Evolutionary conservation across 53 echinoderm and acorn worm genomes (phyloP).

Genomic region (Pentamera pediparva): DNA sequence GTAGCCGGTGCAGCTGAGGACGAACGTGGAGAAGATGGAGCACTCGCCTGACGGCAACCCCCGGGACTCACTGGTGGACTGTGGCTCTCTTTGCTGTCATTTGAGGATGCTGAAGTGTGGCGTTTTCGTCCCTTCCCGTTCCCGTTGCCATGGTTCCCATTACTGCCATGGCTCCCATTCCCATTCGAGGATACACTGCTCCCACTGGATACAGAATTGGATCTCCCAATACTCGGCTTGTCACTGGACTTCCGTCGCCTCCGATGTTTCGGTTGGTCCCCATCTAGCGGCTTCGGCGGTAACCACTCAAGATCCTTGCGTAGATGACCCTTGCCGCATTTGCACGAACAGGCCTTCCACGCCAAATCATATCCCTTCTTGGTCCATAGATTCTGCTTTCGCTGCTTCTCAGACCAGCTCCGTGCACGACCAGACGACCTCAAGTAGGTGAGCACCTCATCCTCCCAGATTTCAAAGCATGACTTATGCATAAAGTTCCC

Average conservation of each 20-base stretch:
- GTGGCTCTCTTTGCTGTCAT: conserved; percentile 55
- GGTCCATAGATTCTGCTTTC: conserved; percentile 96
- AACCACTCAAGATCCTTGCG: conserved; percentile 99
- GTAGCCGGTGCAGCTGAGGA: not conserved
- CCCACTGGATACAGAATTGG: conserved; percentile 62
- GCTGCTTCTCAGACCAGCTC: conserved; percentile 99
- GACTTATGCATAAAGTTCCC: conserved; percentile 86
- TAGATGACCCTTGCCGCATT: conserved; percentile 89
- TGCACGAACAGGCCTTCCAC: conserved; percentile 99
- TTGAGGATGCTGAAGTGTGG: conserved; percentile 86
- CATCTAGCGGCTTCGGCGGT: conserved; percentile 70
- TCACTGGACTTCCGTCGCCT: conserved; percentile 87
- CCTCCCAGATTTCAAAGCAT: conserved; percentile 90
- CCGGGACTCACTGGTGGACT: conserved; percentile 81
- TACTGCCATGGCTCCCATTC: no score
- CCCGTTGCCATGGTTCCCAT: conserved; percentile 33
- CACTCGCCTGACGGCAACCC: conserved; percentile 2
- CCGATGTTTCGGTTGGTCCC: conserved; percentile 55
- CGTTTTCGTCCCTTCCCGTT: conserved; percentile 72
- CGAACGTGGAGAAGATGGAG: not conserved
- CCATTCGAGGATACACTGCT: conserved; percentile 29
- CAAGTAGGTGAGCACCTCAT: conserved; percentile 87
- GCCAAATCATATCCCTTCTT: conserved; percentile 99
- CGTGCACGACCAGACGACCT: conserved; percentile 91
- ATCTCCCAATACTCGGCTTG: conserved; percentile 95